Evolutionary conservation across 2,113 vertebrate species (phyloP).

Genomic region (Oryzias javanicus): DNA sequence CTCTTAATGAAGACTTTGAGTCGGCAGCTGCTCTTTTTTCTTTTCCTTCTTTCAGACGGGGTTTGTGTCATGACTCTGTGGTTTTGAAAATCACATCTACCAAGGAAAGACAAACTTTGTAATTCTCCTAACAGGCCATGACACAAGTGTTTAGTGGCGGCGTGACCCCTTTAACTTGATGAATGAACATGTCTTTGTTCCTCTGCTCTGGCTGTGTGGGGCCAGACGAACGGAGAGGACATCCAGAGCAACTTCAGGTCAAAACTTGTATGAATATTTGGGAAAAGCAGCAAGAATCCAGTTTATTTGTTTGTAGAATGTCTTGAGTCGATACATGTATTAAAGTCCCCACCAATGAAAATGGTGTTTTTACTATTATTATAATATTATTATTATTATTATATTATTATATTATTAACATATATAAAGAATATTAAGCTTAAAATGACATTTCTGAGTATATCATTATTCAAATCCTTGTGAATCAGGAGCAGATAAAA

Average conservation of each 20-base stretch:
- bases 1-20: conserved; percentile 50
- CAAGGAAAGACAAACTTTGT: conserved; percentile 48
- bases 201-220: conserved; percentile 18
- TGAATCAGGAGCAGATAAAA: too few species aligned
- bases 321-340: too few species aligned
- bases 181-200: conserved; percentile 60
- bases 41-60: conserved; percentile 10
- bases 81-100: conserved; percentile 25
- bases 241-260: conserved; percentile 20
- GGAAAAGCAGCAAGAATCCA: neutral
- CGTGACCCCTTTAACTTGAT: conserved; percentile 22
- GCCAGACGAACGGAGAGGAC: conserved; percentile 53
- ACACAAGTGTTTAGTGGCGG: conserved; percentile 34
- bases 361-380: too few species aligned
- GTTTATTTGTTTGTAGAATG: too few species aligned
- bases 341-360: too few species aligned
- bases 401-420: too few species aligned
- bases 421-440: too few species aligned
- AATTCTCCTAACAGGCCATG: conserved; percentile 59
- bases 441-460: too few species aligned
- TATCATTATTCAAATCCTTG: too few species aligned
- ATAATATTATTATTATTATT: too few species aligned
- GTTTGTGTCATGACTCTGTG: conserved; percentile 36
- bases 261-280: conserved; percentile 1
- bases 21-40: conserved; percentile 16